Evolutionary conservation across 2,888 invertebrate species (phyloP).

Genomic region (Drosophila ezoana): DNA sequence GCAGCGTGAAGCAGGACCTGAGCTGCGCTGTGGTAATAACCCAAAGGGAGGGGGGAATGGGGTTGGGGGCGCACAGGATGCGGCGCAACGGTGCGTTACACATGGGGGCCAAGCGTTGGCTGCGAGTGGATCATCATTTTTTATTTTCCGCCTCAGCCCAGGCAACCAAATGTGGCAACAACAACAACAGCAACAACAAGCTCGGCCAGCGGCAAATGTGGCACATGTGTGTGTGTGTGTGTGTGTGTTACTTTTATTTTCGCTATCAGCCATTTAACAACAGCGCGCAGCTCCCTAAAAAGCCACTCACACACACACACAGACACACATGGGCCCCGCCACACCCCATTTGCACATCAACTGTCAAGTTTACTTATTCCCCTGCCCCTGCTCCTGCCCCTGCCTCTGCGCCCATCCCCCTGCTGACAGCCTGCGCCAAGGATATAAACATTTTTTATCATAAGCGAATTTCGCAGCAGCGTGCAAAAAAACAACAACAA

Average conservation of each 20-base stretch:
- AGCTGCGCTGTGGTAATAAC: slow-evolving; percentile 31
- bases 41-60: slow-evolving; percentile 5
- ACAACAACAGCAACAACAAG: slow-evolving; percentile 30
- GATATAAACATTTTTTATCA: slow-evolving; percentile 82
- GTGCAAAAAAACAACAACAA: slow-evolving; percentile 43
- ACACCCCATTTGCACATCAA: slow-evolving; percentile 59
- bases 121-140: slow-evolving; percentile 83
- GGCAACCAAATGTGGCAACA: slow-evolving; percentile 72
- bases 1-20: slow-evolving; percentile 9
- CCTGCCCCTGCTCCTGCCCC: slow-evolving; percentile 15
- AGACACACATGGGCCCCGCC: slow-evolving; percentile 20
- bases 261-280: slow-evolving; percentile 75
- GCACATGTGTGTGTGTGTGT: slow-evolving; percentile 51
- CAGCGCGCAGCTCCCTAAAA: slow-evolving; percentile 6
- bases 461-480: slow-evolving; percentile 70
- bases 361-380: slow-evolving; percentile 82
- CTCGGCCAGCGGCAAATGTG: slow-evolving; percentile 73
- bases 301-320: slow-evolving; percentile 13
- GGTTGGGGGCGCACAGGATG: slow-evolving; percentile 17
- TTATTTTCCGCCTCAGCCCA: slow-evolving; percentile 82
- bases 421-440: slow-evolving; percentile 56
- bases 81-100: slow-evolving; percentile 72
- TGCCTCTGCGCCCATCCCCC: background rate
- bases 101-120: slow-evolving; percentile 37
- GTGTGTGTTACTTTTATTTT: slow-evolving; percentile 74